These are phyloP conservation scores for Luscinia megarhynchos DNA, from an alignment of 2,797 vertebrate genomes.

Conservation along the genomic window DNA sequence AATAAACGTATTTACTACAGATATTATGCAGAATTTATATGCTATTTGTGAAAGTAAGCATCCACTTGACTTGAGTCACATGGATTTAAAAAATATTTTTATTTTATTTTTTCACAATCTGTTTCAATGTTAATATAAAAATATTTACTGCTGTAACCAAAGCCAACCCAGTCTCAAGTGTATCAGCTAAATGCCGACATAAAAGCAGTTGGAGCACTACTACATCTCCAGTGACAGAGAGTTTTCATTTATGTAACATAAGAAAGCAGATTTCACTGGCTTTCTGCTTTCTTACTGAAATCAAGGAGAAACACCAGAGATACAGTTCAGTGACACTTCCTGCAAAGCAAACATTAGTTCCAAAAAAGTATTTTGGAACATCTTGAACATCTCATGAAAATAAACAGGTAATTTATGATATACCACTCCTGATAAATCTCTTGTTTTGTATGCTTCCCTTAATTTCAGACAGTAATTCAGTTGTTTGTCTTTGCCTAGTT, in stretches of 20 bases:
- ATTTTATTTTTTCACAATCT: neutral
- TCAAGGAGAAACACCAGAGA: neutral
- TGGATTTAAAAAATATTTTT: neutral
- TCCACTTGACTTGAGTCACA: neutral
- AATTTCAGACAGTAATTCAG: neutral
- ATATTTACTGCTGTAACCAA: neutral
- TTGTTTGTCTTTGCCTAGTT: neutral
- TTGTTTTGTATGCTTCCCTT: neutral
- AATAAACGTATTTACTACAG: neutral
- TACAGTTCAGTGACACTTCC: neutral
- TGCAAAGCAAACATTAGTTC: neutral
- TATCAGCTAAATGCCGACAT: neutral
- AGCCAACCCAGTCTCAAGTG: neutral
- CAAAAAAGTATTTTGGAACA: neutral
- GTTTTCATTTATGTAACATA: neutral
- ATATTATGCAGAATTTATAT: neutral
- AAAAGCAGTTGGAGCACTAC: neutral
- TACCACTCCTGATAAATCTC: neutral
- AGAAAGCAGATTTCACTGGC: neutral
- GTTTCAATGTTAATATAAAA: neutral
- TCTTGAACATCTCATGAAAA: neutral
- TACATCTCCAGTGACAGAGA: neutral
- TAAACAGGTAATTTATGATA: neutral
- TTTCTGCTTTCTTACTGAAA: neutral
- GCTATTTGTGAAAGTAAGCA: neutral